These are phyloP conservation scores for Eleginops maclovinus DNA, from an alignment of 2,113 vertebrate species.

Conservation along the genomic window DNA sequence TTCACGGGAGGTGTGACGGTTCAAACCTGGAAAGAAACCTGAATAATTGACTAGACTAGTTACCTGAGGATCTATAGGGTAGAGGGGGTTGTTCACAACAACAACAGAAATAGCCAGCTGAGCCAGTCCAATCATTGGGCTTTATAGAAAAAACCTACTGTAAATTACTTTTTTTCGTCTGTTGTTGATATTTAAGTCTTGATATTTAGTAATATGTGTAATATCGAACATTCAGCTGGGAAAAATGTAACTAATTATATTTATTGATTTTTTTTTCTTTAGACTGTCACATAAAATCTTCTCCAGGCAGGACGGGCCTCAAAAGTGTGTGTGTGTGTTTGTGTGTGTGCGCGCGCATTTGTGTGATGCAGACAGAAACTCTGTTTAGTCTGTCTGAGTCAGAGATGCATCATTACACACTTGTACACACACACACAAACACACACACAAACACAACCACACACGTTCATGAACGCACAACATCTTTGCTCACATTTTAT, in stretches of 20 bases:
- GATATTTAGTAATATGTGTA: too few species aligned
- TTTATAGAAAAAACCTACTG: too few species aligned
- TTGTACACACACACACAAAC: background rate
- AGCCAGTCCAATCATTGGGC: too few species aligned
- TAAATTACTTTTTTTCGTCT: too few species aligned
- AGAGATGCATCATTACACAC: constrained; percentile 72
- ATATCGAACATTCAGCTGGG: background rate
- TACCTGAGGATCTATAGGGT: background rate
- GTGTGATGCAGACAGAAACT: constrained; percentile 37
- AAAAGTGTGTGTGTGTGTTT: background rate
- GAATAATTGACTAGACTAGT: background rate
- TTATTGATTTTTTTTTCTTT: constrained; percentile 10
- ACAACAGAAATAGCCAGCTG: background rate
- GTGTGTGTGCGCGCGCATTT: constrained; percentile 5
- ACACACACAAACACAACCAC: too few species aligned
- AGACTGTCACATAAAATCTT: constrained; percentile 9
- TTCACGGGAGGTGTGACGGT: constrained; percentile 6
- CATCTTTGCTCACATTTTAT: too few species aligned
- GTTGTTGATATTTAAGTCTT: background rate
- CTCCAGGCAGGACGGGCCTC: background rate
- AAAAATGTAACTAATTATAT: background rate
- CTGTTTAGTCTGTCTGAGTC: constrained; percentile 72
- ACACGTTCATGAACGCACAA: too few species aligned
- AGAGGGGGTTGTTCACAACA: background rate
- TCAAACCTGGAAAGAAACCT: background rate